phyloP scores from a whole-genome alignment of 2,888 invertebrate species.

The Lochmaea capreae region DNA sequence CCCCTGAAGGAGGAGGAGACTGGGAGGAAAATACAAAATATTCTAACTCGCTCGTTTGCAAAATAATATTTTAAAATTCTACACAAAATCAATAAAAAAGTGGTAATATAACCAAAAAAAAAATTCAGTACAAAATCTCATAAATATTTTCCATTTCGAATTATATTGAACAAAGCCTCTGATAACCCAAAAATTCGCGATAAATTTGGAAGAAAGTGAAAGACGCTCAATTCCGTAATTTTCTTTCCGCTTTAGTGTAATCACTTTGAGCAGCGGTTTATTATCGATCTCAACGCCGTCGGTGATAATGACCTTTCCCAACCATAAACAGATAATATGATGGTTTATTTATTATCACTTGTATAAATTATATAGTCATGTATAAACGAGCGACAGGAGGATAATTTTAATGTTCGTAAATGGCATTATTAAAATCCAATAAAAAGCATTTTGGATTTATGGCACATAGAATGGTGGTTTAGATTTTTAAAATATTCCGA shows the following conservation, averaged over 20 bases:
- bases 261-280: conserved; percentile 3
- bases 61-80: too few species aligned
- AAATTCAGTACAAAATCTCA: too few species aligned
- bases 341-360: conserved; percentile 25
- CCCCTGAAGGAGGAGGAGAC: too few species aligned
- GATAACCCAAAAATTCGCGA: not conserved
- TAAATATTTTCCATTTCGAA: too few species aligned
- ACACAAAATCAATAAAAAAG: too few species aligned
- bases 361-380: conserved; percentile 17
- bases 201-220: not conserved
- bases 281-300: conserved; percentile 17
- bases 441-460: not conserved
- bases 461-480: not conserved
- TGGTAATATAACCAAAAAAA: too few species aligned
- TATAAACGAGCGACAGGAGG: not conserved
- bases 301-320: conserved; percentile 31
- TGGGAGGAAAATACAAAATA: too few species aligned
- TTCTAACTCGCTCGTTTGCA: too few species aligned
- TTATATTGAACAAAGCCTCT: not conserved
- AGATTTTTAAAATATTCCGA: too few species aligned
- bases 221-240: not conserved
- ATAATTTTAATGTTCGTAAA: conserved; percentile 11
- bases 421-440: not conserved
- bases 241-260: not conserved
- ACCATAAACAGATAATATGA: conserved; percentile 27